Base-by-base conservation (phyloP, 2,888 invertebrate species). In the Asteroscopus sphinx region DNA sequence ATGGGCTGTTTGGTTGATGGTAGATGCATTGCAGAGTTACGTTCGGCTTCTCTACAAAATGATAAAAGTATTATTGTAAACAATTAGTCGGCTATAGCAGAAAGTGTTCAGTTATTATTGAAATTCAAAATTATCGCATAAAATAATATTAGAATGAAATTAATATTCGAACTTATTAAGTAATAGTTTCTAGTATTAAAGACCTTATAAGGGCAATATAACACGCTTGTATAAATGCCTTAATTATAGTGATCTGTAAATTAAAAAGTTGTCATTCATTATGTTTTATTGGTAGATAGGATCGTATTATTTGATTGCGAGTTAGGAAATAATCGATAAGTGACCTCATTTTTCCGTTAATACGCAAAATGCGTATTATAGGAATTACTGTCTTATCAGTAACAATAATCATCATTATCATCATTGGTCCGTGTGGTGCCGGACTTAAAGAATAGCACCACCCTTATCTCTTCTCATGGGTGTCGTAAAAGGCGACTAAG, bases 151-250 rank as follows among this genome's bases (percentile, higher is more conserved):
- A 46, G 45, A 26, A 12, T 33, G 45, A 67, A 49, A 62, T n/a
- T n/a, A n/a, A 56, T 56, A 57, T 73, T 69, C 60, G 64, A 71
- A 73, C 57, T 68, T 71, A 64, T 57, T 73, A 69, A 45, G 30
- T 36, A 55, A 63, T 63, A 66, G 49, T 59, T 46, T 49, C 11
- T 67, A 59, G 41, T 51, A n/a, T 33, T 54, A 68, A 51, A 42
- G 12, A 47, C 41, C 41, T 37, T 41, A 33, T 44, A 32, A 33
- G 54, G 59, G 63, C 62, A 55, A 67, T 54, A 42, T 36, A 47
- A 53, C 53, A 49, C 33, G 62, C 66, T 41, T 67, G 63, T 73
- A 63, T 55, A 71, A 55, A 73, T 30, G 71, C 75, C 71, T 73
- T 73, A 63, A 58, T 58, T 7, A 53, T 66, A 72, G 60, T 66